Base-by-base conservation (phyloP, 2,888 invertebrate species). In the Plutella xylostella region DNA sequence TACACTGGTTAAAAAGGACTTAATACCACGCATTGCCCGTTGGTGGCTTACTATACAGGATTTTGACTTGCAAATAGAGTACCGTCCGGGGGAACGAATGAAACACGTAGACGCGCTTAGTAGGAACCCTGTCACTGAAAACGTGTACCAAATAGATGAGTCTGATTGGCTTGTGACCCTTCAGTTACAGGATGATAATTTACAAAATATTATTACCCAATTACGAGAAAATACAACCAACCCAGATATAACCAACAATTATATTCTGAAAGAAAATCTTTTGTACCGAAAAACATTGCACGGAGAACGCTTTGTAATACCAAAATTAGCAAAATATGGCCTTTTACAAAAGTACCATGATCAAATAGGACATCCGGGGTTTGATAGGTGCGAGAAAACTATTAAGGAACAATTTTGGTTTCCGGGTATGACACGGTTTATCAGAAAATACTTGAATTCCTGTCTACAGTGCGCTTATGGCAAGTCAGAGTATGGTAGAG, bases 91-190 rank as follows among this genome's bases (percentile, higher is more conserved):
- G 1, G 22, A 30, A 14, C 30, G 41, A 11, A 52, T 57, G 51
- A 33, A 35, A 7, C 55, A 58, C 42, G 55, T 53, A 7, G 59
- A 61, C 47, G 55, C 55, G 0, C 35, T 59, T 20, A 59, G 60
- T 33, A 15, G 56, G 14, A 43, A 48, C 25, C 51, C 54, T 9
- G 15, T 43, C 14, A 15, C 6, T n/a, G 15, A 14, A 15, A 14
- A 15, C 33, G 14, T 37, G 7, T 4, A n/a, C 30, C 4, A 7
- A 18, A 42, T 42, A 18, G 12, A 42, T 11, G n/a, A 19, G 7
- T 11, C 6, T 42, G 21, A 42, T 15, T 42, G 31, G 19, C 11
- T 30, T 4, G 11, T 28, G 12, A 9, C 12, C 12, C 15, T 30
- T 4, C 30, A 42, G 30, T 6, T 30, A 3, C n/a, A 14, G 6